Percentiles rank a stretch among this genome's conserved stretches.
phyloP scores from a whole-genome alignment of 2,888 invertebrate genomes.

The Temnothorax unifasciatus region DNA sequence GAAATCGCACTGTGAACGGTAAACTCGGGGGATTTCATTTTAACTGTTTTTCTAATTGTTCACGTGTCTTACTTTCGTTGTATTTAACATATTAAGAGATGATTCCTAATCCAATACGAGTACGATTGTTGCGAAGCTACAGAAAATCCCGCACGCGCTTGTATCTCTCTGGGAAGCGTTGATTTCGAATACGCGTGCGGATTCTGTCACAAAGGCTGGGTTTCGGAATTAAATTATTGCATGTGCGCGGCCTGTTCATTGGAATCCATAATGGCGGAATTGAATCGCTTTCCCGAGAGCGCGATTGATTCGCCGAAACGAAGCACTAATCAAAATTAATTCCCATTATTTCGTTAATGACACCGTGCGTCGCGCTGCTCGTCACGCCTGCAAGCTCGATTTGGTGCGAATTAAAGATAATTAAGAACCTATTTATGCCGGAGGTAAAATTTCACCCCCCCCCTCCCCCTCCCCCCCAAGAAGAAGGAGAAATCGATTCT shows the following conservation, averaged over 20 bases:
- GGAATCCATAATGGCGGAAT: slow-evolving; percentile 79
- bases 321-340: slow-evolving; percentile 80
- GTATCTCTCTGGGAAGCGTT: slow-evolving; percentile 49
- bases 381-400: slow-evolving; percentile 75
- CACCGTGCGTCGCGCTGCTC: slow-evolving; percentile 72
- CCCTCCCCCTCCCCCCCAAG: not conserved
- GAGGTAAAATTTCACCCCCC: slow-evolving; percentile 54
- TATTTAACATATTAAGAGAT: not conserved
- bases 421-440: slow-evolving; percentile 75
- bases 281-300: slow-evolving; percentile 77
- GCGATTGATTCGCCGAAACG: slow-evolving; percentile 78
- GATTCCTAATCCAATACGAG: slow-evolving; percentile 39
- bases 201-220: slow-evolving; percentile 71
- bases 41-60: not conserved
- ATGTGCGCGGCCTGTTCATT: slow-evolving; percentile 72
- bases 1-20: not conserved
- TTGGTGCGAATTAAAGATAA: slow-evolving; percentile 77
- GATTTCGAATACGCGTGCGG: slow-evolving; percentile 62
- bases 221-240: slow-evolving; percentile 77
- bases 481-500: slow-evolving; percentile 51
- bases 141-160: slow-evolving; percentile 52
- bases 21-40: not conserved
- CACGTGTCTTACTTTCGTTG: not conserved
- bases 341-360: slow-evolving; percentile 79
- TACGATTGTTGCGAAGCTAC: slow-evolving; percentile 24